These are phyloP conservation scores for Oreochromis niloticus DNA, from an alignment of 2,113 vertebrate species.

Conservation along the genomic window DNA sequence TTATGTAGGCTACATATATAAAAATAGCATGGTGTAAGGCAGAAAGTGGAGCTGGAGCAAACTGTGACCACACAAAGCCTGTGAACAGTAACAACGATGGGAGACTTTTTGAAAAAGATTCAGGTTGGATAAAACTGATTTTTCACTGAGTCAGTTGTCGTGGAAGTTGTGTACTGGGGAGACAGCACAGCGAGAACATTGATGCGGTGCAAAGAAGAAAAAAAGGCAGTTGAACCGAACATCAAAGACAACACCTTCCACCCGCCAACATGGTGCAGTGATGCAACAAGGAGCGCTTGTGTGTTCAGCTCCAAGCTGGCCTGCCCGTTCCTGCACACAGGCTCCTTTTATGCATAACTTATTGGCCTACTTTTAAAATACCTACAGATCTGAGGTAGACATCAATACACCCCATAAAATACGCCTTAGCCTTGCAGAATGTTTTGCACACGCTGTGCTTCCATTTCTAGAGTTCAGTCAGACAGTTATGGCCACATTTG, in stretches of 20 bases:
- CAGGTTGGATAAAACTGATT: background rate
- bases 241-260: constrained; percentile 58
- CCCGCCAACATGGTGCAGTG: background rate
- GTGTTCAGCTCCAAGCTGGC: constrained; percentile 3
- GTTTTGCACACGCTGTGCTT: background rate
- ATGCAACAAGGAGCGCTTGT: constrained; percentile 27
- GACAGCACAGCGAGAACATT: constrained; percentile 8
- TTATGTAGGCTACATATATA: background rate
- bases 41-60: background rate
- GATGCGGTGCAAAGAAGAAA: background rate
- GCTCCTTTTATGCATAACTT: background rate
- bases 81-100: background rate
- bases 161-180: background rate
- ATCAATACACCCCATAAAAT: background rate
- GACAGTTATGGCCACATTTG: background rate
- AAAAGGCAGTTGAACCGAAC: constrained; percentile 4
- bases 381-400: background rate
- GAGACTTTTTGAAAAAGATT: background rate
- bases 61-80: background rate
- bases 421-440: background rate
- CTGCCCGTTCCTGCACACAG: background rate
- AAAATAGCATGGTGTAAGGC: background rate
- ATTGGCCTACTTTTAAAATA: background rate
- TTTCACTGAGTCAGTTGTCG: background rate
- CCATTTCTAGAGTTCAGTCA: background rate